These are phyloP conservation scores for Peromyscus californicus DNA, from an alignment of 2,113 vertebrate genomes.

Conservation along the genomic window DNA sequence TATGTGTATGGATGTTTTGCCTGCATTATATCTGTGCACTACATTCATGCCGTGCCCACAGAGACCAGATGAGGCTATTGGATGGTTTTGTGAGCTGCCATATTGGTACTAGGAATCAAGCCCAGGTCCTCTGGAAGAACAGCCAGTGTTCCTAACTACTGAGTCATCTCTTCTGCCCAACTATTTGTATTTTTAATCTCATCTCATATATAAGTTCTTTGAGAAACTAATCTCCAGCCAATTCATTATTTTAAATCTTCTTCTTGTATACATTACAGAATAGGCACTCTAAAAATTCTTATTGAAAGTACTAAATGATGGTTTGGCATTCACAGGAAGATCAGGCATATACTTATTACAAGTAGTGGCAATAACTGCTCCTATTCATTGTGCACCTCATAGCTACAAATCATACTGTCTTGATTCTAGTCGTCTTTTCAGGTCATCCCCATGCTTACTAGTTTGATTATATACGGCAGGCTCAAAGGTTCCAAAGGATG, in stretches of 20 bases:
- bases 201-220: neutral
- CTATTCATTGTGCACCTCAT: conserved; percentile 9
- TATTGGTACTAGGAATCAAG: neutral
- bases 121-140: neutral
- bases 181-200: neutral
- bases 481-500: neutral
- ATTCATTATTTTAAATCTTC: neutral
- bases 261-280: neutral
- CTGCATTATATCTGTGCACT: neutral
- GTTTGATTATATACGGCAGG: neutral
- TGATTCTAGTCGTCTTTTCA: neutral
- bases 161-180: neutral
- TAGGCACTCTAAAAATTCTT: neutral
- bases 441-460: neutral
- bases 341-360: neutral
- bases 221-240: neutral
- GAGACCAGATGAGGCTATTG: neutral
- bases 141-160: neutral
- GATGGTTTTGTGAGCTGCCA: neutral
- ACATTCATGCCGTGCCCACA: neutral
- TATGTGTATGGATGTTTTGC: neutral
- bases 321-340: neutral
- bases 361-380: neutral
- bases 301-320: neutral
- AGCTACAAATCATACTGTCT: neutral